Conservation (phyloP, 2,888 invertebrate species). For the Tigriopus californicus region DNA sequence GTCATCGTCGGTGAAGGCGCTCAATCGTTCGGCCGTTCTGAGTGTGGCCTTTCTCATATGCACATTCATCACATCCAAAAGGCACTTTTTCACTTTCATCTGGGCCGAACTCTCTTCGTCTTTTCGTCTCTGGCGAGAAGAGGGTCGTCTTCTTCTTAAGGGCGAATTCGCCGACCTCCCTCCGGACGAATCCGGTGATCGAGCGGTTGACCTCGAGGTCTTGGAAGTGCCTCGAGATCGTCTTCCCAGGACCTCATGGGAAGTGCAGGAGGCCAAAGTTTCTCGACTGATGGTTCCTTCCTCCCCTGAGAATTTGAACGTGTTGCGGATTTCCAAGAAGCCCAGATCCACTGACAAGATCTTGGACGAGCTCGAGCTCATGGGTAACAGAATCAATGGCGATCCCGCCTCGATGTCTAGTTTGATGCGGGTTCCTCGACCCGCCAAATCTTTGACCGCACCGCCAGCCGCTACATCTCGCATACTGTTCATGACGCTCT, state of each 20-base stretch:
- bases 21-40: constrained; percentile 34
- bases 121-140: neutral
- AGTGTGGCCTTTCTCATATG: constrained; percentile 55
- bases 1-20: constrained; percentile 6
- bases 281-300: constrained; percentile 20
- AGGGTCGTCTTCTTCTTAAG: too few species aligned
- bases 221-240: neutral
- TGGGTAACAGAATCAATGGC: constrained; percentile 69
- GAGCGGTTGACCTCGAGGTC: neutral
- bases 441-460: constrained; percentile 22
- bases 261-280: neutral
- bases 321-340: constrained; percentile 53
- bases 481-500: constrained; percentile 48
- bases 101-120: neutral
- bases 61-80: constrained; percentile 54
- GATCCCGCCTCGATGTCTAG: constrained; percentile 47
- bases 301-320: constrained; percentile 37
- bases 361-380: constrained; percentile 54
- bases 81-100: constrained; percentile 27
- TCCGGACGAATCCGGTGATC: neutral
- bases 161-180: too few species aligned
- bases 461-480: constrained; percentile 41
- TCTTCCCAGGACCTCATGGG: neutral
- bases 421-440: constrained; percentile 26
- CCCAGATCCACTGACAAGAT: constrained; percentile 63